Base-by-base conservation (phyloP, 2,888 invertebrate species). In the Prosopocoilus inquinatus region DNA sequence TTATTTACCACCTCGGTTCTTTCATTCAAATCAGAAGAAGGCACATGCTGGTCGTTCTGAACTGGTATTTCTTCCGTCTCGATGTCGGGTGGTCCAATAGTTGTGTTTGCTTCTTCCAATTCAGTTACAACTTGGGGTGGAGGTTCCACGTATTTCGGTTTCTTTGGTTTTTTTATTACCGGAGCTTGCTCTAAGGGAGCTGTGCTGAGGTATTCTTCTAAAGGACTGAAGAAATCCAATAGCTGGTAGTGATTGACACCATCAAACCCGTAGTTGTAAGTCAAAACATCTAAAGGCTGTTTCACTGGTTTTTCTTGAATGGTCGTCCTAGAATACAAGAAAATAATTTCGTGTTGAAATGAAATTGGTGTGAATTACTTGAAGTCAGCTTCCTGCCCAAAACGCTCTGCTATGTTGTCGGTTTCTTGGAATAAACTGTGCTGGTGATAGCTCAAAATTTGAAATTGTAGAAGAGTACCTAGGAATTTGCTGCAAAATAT, bases 401-500 rank as follows among this genome's bases (percentile, higher is more conserved):
- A 58, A 12, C 57, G 48, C 49, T 50, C 11, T 3, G 62, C 58
- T 1, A 66, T 41, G 52, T 65, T 59, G 33, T 63, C 20, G 41
- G 43, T 45, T 9, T 62, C 60, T 12, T 55, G 13, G 53, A 63
- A 63, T 12, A 62, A 32, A 43, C 53, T 39, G 12, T 61, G 58
- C 55, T 64, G 61, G 49, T 72, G 70, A 49, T 71, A 66, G 59
- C 81, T 79, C 51, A 82, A 77, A 12, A 84, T 74, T 74, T 84
- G 83, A 64, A 84, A 84, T 64, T 83, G 83, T 13, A 83, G 64
- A 54, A 84, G 77, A 1, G 78, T 67, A 1, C 82, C 84, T 74
- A 83, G 75, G 62, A 82, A 83, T 76, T 83, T 81, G 35, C 83
- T 83, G 71, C 15, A 80, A 80, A 48, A 61, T 41, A 49, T 50